Base-by-base conservation (phyloP, 2,888 invertebrate species). In the Strigamia maritima region DNA sequence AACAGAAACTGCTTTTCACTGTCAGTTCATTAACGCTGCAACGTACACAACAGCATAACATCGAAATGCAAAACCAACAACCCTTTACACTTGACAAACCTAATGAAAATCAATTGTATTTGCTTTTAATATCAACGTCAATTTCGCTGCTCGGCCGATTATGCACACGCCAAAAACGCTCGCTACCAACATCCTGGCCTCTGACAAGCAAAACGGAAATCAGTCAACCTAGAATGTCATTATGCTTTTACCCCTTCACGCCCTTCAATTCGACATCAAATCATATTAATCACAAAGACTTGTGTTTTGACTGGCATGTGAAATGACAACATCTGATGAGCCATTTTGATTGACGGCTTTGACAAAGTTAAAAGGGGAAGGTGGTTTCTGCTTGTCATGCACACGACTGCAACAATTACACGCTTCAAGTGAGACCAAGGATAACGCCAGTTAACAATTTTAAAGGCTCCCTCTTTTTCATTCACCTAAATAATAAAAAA, bases 91-190 rank as follows among this genome's bases (percentile, higher is more conserved):
- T 70, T 70, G 70, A 28, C 70, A 44, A 28, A 70, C 70, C 70
- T 70, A 70, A 70, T 70, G 70, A 70, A 70, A 70, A 70, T 70
- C 70, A 70, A 70, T 70, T 70, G 70, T 70, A 70, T 70, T 70
- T 70, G 70, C 70, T 24, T 28, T 70, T 70, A 70, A 70, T 70
- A 70, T 70, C 24, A 70, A 70, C 70, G 70, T 70, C 70, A 70
- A 26, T 70, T 26, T 24, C 70, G 3, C 28, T n/a, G 70, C 70
- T 26, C 24, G 70, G 70, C 70, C 24, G 70, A 70, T 70, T 70
- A 70, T 70, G 70, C 70, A 28, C 70, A 28, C 70, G 70, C 70
- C 70, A 70, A 24, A 24, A 70, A 44, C 44, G 44, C 12, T 44
- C 44, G 44, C 44, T 44, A 10, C 6, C 44, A 44, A 44, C 44